phyloP scores from a whole-genome alignment of 1,140 invertebrate species.

The Lineus longissimus region DNA sequence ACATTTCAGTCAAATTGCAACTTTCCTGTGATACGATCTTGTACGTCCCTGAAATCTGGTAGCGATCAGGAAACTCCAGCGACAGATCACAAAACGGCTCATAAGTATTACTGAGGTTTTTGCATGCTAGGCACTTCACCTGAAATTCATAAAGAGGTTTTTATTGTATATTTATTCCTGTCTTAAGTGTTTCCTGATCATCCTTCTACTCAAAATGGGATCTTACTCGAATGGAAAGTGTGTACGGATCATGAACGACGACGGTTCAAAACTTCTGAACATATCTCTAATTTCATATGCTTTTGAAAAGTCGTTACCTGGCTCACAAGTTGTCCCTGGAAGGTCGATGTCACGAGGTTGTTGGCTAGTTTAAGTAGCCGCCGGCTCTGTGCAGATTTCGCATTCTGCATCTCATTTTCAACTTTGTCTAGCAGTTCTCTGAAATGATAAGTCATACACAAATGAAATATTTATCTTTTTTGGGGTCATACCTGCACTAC shows the following conservation, averaged over 20 bases:
- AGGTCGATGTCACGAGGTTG: slow-evolving; percentile 31
- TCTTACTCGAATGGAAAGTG: no score
- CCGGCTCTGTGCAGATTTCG: background rate
- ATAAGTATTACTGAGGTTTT: slow-evolving; percentile 28
- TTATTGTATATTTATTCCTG: no score
- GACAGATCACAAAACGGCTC: slow-evolving; percentile 48
- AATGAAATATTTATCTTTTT: no score
- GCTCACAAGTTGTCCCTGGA: slow-evolving; percentile 40
- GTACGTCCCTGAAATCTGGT: slow-evolving; percentile 33
- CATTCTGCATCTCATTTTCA: slow-evolving; percentile 22
- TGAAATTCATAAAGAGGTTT: no score
- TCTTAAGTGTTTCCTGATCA: no score
- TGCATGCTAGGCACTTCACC: slow-evolving; percentile 41
- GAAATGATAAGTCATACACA: no score
- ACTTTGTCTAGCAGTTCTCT: slow-evolving; percentile 26
- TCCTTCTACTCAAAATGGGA: no score
- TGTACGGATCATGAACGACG: no score
- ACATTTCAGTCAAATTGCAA: slow-evolving; percentile 30
- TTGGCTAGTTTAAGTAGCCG: background rate
- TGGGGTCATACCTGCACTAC: no score
- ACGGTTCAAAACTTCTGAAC: no score
- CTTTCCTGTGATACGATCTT: slow-evolving; percentile 35
- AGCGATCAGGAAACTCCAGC: slow-evolving; percentile 46
- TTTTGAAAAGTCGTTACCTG: slow-evolving; percentile 24
- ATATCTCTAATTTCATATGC: no score